Percentiles rank a stretch among this genome's conserved stretches.
Conservation (phyloP, 1,140 invertebrate genomes). For the Drosophila pallidifrons region DNA sequence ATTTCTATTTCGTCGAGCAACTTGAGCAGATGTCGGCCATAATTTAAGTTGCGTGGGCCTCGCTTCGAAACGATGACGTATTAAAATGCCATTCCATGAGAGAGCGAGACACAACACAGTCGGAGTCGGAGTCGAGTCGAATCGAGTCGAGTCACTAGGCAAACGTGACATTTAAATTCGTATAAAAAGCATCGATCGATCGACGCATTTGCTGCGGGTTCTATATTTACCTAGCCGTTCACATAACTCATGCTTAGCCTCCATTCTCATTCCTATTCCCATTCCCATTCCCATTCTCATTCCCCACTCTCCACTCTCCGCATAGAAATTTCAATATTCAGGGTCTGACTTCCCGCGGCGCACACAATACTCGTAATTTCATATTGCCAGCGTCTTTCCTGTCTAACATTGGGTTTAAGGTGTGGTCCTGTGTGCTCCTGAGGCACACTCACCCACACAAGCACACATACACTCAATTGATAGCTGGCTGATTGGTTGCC, state of each 20-base stretch:
- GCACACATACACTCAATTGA: constrained; percentile 23
- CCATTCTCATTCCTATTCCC: constrained; percentile 5
- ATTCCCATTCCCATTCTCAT: neutral
- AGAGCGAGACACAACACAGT: constrained; percentile 3
- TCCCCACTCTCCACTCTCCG: neutral
- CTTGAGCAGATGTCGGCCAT: constrained; percentile 75
- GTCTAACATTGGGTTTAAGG: constrained; percentile 42
- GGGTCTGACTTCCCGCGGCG: constrained; percentile 36
- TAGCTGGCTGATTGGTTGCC: constrained; percentile 45
- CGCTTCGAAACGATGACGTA: constrained; percentile 76
- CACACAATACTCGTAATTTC: constrained; percentile 43
- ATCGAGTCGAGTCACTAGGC: neutral
- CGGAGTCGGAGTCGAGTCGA: constrained; percentile 9
- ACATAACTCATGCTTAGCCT: constrained; percentile 78
- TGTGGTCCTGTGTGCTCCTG: constrained; percentile 70
- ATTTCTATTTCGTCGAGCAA: constrained; percentile 62
- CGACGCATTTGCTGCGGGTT: constrained; percentile 69
- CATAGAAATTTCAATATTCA: constrained; percentile 57
- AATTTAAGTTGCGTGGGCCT: constrained; percentile 76
- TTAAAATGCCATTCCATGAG: constrained; percentile 72
- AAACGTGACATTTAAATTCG: constrained; percentile 81
- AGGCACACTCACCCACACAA: constrained; percentile 32
- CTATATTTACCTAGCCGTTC: constrained; percentile 76
- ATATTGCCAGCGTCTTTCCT: constrained; percentile 36
- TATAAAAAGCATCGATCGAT: constrained; percentile 81